Evolutionary conservation across 2,888 invertebrate species (phyloP), one percentile per base, ranked within the genome.

Genomic region (Yponomeuta evonymella): DNA sequence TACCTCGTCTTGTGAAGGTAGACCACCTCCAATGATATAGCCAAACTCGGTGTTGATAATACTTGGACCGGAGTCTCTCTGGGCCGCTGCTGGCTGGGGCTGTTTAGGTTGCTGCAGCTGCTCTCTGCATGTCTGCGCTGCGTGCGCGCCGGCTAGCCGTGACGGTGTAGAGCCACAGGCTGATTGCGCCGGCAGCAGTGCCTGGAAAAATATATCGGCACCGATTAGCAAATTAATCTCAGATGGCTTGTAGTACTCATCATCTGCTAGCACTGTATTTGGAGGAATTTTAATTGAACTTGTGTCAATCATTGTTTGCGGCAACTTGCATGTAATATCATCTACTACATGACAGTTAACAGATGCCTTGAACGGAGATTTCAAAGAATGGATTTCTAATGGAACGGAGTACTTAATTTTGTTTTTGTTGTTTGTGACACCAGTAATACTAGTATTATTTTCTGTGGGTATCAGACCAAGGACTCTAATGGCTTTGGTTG

Each of bases 321-420:
- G 70, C 12, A 70, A 66, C 0, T 12, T 4, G 2, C 36, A 48
- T 48, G 70, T 70, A 10, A 70, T 70, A 2, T 33, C 30, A 8
- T 70, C 66, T 36, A 70, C 30, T 30, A 66, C 48, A 23, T 33
- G 23, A 70, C 70, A 70, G 12, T 48, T 66, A 48, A 70, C 48
- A 15, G n/a, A 29, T 29, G 15, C 48, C 11, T 30, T 70, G 12
- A 51, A 70, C n/a, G 43, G 6, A n/a, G 51, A n/a, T 33, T n/a
- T 33, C 15, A 67, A 23, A 33, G 67, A 67, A 15, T 67, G 58
- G 23, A 71, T 62, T 23, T 67, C 15, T 29, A 71, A n/a, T 30
- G 30, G 48, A n/a, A 71, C 29, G 23, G 51, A 15, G 8, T 48
- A 23, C 11, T 48, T 70, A 15, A 70, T 8, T 8, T 70, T 64